Percentiles rank a stretch among this genome's conserved stretches.
These are phyloP conservation scores for Bradypodion pumilum DNA, from an alignment of 2,797 vertebrate species.

Conservation along the genomic window DNA sequence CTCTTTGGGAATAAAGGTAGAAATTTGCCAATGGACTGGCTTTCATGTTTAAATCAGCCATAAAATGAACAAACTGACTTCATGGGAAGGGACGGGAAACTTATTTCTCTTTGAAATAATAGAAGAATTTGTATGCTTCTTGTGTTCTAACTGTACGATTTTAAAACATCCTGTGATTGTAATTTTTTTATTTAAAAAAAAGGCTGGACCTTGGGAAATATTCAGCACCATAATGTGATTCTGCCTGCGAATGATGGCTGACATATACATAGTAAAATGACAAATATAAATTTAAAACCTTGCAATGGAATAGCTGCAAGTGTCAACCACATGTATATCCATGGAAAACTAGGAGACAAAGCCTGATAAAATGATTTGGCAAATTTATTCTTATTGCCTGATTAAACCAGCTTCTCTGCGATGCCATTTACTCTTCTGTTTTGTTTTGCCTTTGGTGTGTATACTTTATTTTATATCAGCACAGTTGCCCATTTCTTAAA, in stretches of 20 bases:
- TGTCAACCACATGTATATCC: constrained; percentile 59
- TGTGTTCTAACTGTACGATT: neutral
- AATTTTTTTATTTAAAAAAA: too few species aligned
- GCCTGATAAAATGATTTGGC: constrained; percentile 71
- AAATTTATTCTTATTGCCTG: constrained; percentile 38
- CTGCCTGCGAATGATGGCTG: neutral
- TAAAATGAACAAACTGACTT: neutral
- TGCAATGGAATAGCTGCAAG: neutral
- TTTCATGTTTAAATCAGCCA: neutral
- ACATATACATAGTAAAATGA: constrained; percentile 11
- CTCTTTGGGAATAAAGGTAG: neutral
- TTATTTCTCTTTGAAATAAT: too few species aligned
- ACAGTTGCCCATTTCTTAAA: neutral
- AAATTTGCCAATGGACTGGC: neutral
- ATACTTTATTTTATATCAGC: neutral
- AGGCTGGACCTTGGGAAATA: too few species aligned
- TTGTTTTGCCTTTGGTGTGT: neutral
- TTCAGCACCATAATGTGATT: constrained; percentile 19
- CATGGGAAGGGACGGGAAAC: too few species aligned
- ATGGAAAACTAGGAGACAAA: constrained; percentile 30
- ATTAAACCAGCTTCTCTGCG: neutral
- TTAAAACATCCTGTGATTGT: neutral
- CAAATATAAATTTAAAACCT: rapidly evolving
- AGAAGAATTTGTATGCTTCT: neutral
- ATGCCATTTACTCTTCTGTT: neutral